A percentile compares a stretch with the other conserved stretches of the same genome.
These are phyloP conservation scores for Amaurobius ferox DNA, from an alignment of 2,888 invertebrate genomes.

Conservation along the genomic window DNA sequence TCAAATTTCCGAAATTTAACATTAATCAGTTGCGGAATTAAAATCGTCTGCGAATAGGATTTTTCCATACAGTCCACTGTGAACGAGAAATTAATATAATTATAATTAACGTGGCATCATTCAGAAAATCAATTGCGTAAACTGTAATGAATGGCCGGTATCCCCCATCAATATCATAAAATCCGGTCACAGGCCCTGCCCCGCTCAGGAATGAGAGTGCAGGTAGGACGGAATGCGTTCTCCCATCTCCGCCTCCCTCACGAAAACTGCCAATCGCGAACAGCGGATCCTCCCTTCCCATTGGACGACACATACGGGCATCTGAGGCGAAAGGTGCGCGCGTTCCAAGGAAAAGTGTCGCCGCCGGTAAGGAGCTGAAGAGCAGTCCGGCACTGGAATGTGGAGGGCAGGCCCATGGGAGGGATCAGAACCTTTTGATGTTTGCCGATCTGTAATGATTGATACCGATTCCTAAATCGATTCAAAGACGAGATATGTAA, in stretches of 20 bases:
- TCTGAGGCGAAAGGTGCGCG: constrained; percentile 59
- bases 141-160: background rate
- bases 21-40: background rate
- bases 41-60: background rate
- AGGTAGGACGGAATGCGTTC: constrained; percentile 58
- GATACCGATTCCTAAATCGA: too few species aligned
- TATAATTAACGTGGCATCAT: background rate
- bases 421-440: background rate
- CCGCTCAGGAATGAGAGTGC: constrained; percentile 58
- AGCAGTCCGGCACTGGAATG: constrained; percentile 8
- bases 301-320: constrained; percentile 69
- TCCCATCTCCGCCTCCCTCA: constrained; percentile 30
- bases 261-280: constrained; percentile 27
- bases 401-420: background rate
- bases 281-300: constrained; percentile 35
- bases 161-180: constrained; percentile 2
- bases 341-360: constrained; percentile 55
- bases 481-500: too few species aligned
- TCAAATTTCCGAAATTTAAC: background rate
- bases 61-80: background rate
- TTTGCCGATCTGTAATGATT: background rate
- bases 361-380: constrained; percentile 2
- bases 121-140: background rate
- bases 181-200: constrained; percentile 18
- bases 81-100: background rate